Evolutionary conservation across 1,140 invertebrate species (phyloP).

Genomic region (Nilaparvata lugens): DNA sequence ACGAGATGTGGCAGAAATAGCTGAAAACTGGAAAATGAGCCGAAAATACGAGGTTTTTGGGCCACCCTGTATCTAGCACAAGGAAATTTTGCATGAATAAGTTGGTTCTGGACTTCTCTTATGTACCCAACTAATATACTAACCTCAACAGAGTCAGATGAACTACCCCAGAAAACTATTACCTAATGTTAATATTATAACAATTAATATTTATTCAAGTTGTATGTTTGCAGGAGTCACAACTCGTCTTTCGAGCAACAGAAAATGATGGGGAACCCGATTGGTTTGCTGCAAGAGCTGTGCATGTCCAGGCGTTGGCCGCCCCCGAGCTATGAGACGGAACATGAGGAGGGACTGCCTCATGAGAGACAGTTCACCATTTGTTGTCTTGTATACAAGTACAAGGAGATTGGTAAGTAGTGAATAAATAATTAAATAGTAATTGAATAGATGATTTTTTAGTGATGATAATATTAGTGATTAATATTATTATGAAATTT

Average conservation of each 20-base stretch:
- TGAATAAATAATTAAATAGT: background rate
- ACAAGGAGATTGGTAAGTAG: conserved; percentile 58
- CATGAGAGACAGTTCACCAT: conserved; percentile 91
- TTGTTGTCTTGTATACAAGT: conserved; percentile 75
- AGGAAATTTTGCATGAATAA: too few species aligned
- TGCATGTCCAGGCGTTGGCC: conserved; percentile 93
- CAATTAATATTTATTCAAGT: background rate
- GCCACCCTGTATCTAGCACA: too few species aligned
- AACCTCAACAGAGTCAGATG: too few species aligned
- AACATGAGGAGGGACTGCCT: conserved; percentile 80
- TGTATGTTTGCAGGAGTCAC: conserved; percentile 13
- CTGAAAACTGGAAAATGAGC: too few species aligned
- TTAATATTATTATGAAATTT: too few species aligned
- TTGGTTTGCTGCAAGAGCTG: conserved; percentile 90
- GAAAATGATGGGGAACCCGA: conserved; percentile 65
- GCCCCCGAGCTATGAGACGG: conserved; percentile 86
- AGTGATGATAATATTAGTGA: too few species aligned
- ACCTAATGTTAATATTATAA: background rate
- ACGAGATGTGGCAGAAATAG: too few species aligned
- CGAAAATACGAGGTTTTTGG: too few species aligned
- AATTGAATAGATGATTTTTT: too few species aligned
- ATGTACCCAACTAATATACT: too few species aligned
- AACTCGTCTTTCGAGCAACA: conserved; percentile 56
- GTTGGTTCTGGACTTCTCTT: too few species aligned
- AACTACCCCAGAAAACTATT: too few species aligned